Conservation (phyloP, 1,140 invertebrate genomes). For the Drosophila insularis region DNA sequence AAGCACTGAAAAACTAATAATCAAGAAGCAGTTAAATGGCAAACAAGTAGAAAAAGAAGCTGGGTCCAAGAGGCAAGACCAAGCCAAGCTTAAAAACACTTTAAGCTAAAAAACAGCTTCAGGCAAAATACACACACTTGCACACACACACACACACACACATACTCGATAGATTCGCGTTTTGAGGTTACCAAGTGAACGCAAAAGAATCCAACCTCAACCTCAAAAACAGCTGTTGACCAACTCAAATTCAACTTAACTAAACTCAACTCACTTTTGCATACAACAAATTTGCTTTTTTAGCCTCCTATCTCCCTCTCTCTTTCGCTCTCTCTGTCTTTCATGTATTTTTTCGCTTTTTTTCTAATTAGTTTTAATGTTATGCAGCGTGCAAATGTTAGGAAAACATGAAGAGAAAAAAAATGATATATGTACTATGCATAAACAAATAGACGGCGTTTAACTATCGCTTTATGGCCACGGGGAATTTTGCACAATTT, state of each 20-base stretch:
- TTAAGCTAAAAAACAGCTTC: neutral
- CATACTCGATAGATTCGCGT: conserved; percentile 7
- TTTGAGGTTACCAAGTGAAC: conserved; percentile 20
- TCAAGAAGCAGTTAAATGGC: conserved; percentile 21
- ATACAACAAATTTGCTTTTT: conserved; percentile 2
- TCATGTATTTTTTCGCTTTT: neutral
- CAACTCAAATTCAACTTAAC: conserved; percentile 2
- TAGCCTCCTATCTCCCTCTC: neutral
- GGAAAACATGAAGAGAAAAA: neutral
- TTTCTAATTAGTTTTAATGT: conserved; percentile 19
- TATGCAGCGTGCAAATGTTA: conserved; percentile 13
- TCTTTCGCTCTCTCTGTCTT: neutral
- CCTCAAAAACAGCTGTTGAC: conserved; percentile 22
- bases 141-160: neutral
- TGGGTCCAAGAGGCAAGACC: neutral
- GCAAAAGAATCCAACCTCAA: conserved; percentile 18
- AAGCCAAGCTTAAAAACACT: conserved; percentile 2
- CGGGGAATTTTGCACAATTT: neutral
- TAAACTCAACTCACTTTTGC: conserved; percentile 8
- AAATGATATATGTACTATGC: neutral
- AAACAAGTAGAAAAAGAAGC: conserved; percentile 24
- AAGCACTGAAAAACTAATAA: conserved; percentile 18
- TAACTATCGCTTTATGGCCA: neutral
- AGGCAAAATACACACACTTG: neutral
- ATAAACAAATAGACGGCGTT: neutral